Conservation (phyloP, 1,140 invertebrate genomes). For the Hermetia illucens region DNA sequence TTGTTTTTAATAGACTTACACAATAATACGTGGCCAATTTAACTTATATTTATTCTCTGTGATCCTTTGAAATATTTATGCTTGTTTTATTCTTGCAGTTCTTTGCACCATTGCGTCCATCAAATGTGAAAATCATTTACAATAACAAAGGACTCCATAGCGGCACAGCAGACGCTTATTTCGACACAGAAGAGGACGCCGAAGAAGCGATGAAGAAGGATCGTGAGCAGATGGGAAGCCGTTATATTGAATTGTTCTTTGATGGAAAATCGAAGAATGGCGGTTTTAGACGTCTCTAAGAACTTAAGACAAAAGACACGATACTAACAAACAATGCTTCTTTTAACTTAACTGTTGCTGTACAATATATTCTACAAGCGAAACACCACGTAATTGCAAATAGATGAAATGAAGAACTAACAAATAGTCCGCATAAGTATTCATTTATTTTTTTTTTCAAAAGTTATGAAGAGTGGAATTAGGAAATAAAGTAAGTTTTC, state of each 20-base stretch:
- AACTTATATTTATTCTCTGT: background rate
- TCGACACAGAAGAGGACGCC: constrained; percentile 63
- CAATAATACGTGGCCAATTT: background rate
- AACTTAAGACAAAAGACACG: too few species aligned
- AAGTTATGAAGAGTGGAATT: too few species aligned
- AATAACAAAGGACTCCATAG: constrained; percentile 62
- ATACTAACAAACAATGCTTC: too few species aligned
- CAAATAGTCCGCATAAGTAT: too few species aligned
- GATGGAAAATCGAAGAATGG: constrained; percentile 13
- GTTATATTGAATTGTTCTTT: constrained; percentile 64
- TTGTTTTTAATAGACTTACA: too few species aligned
- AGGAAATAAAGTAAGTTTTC: too few species aligned
- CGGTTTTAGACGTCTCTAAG: background rate
- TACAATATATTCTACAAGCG: too few species aligned
- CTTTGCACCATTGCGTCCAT: constrained; percentile 26
- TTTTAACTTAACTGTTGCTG: too few species aligned
- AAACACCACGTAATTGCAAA: too few species aligned
- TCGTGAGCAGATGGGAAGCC: constrained; percentile 72
- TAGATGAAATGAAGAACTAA: too few species aligned
- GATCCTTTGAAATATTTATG: background rate
- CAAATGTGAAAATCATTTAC: constrained; percentile 25
- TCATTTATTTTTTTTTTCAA: too few species aligned
- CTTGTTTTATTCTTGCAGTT: constrained; percentile 13
- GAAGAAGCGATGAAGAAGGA: constrained; percentile 64
- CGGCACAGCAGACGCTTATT: constrained; percentile 80